Conservation (phyloP, 1,140 invertebrate genomes). For the Bombus terrestris region DNA sequence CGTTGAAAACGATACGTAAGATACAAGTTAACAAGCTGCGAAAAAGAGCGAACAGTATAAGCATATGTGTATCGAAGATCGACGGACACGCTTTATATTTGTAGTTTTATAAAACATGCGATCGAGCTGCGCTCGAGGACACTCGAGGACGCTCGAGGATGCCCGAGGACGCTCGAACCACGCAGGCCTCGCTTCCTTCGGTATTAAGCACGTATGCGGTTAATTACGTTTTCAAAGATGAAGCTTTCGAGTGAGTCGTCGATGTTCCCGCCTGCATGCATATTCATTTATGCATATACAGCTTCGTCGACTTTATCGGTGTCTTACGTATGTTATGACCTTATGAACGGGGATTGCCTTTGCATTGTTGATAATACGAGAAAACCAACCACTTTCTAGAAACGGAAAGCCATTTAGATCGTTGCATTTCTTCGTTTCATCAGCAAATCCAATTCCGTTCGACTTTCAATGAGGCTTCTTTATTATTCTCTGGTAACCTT, state of each 20-base stretch:
- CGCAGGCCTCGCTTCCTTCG: constrained; percentile 8
- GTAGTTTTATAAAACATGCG: constrained; percentile 10
- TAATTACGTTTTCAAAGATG: constrained; percentile 50
- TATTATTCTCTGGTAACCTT: not conserved
- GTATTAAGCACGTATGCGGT: constrained; percentile 40
- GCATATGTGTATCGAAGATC: not conserved
- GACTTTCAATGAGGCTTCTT: too few species aligned
- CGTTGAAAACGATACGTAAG: not conserved
- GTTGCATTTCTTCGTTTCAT: not conserved
- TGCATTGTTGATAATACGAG: constrained; percentile 5
- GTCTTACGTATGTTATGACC: constrained; percentile 6
- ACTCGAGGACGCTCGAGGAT: not conserved
- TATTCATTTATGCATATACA: constrained; percentile 45
- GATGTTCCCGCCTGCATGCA: constrained; percentile 37
- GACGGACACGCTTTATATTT: constrained; percentile 12
- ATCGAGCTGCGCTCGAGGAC: not conserved
- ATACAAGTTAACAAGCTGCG: not conserved
- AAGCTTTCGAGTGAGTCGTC: constrained; percentile 25
- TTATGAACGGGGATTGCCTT: constrained; percentile 12
- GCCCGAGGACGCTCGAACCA: not conserved
- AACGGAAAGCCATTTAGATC: not conserved
- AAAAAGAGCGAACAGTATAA: not conserved
- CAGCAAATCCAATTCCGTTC: not conserved
- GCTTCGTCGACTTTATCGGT: constrained; percentile 5
- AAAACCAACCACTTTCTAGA: not conserved